phyloP scores from a whole-genome alignment of 2,797 vertebrate genomes.

The Takifugu rubripes region DNA sequence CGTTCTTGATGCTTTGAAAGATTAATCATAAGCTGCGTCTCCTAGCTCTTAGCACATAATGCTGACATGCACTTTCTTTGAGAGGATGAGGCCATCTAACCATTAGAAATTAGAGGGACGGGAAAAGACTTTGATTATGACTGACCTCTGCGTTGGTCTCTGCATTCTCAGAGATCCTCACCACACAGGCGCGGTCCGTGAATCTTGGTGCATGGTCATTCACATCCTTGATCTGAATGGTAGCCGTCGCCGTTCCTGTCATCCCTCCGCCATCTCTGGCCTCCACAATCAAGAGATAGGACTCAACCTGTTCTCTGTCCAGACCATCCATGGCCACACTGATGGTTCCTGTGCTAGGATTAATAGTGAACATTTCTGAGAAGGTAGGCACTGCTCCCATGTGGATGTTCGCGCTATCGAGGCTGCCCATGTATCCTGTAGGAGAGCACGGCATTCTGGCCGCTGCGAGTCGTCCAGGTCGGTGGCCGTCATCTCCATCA shows the following conservation, averaged over 20 bases:
- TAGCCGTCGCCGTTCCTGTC: constrained; percentile 83
- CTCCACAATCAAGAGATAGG: constrained; percentile 82
- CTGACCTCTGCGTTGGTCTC: constrained; percentile 76
- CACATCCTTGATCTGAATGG: constrained; percentile 79
- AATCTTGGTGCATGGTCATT: constrained; percentile 86
- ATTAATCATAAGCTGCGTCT: too few relatives aligned
- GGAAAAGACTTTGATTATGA: not conserved
- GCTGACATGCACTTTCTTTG: not conserved
- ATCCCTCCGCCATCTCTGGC: constrained; percentile 87
- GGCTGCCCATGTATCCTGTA: constrained; percentile 81
- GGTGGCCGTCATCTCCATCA: constrained; percentile 87
- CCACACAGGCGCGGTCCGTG: constrained; percentile 72
- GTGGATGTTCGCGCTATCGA: constrained; percentile 54
- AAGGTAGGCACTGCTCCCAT: constrained; percentile 52
- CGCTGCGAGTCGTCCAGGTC: constrained; percentile 83
- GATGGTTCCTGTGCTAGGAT: constrained; percentile 80
- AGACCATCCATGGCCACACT: constrained; percentile 72
- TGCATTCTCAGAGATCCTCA: constrained; percentile 77
- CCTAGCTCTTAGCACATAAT: not conserved
- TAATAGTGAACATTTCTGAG: constrained; percentile 81
- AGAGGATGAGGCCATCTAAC: not conserved
- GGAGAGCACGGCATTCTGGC: constrained; percentile 83
- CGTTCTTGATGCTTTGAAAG: too few relatives aligned
- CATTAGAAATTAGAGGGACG: too few relatives aligned
- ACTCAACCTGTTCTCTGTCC: constrained; percentile 82